Evolutionary conservation across 2,888 invertebrate genomes (phyloP), one percentile per base, ranked within the genome.

Genomic region (Drosophila affinis): DNA sequence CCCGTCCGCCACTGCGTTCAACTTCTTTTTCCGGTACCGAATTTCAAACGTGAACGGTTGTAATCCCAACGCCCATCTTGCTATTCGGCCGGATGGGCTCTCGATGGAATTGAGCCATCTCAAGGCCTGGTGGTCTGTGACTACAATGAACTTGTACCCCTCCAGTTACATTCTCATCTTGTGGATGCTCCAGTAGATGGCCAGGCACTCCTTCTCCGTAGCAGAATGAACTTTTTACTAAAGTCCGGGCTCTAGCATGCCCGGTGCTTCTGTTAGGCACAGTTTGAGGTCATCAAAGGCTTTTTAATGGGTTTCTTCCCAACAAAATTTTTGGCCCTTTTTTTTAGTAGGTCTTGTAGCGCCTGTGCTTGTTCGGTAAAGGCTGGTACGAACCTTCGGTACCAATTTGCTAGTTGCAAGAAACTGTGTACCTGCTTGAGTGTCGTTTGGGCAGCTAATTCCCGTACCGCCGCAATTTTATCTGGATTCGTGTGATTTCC

Each of bases 121-220:
- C 3, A 34, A 12, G 0, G 12, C 34, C 4, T 10, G 9, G 34
- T 34, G 12, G 3, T 34, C 34, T 12, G 34, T 34, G 3, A 34
- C 3, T 4, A 34, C 34, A 0, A 12, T 12, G 4, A 34, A 12
- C 2, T 29, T 7, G 2, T 12, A 34, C 0, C 12, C 34, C 2
- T 34, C 34, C 3, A 34, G 34, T 4, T 34, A 34, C 34, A 34
- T 34, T 1, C 12, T 12, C 34, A 34, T 34, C 1, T 34, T 34
- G 12, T 34, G 34, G 3, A 12, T 34, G 3, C 34, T 3, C 12
- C 12, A 34, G 34, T 34, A 34, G 1, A 55, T 55, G 12, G 44
- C 55, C 3, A 44, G 45, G 12, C 55, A 55, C 1, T 55, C 24
- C 3, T 55, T 55, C 21, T 55, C 55, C 3, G 55, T 45, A 1